Conservation (phyloP, 2,113 vertebrate genomes). For the Syngnathus scovelli region DNA sequence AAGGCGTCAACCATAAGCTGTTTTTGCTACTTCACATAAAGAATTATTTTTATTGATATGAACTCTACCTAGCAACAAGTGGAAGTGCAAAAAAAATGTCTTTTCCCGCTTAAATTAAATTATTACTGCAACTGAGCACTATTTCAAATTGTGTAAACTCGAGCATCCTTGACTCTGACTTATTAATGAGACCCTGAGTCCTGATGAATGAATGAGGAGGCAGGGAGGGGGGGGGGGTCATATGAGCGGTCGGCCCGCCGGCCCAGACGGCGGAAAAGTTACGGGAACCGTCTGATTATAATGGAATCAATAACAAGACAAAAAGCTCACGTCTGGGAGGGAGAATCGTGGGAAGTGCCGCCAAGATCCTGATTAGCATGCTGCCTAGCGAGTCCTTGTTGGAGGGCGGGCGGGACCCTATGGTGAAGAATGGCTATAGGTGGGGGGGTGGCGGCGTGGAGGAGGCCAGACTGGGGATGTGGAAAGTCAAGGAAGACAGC, state of each 20-base stretch:
- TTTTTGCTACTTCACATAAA: not conserved
- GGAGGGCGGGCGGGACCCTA: conserved; percentile 54
- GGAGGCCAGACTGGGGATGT: conserved; percentile 61
- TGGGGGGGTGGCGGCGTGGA: conserved; percentile 44
- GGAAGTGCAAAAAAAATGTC: too few relatives aligned
- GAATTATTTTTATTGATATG: too few relatives aligned
- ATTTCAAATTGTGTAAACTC: conserved; percentile 11
- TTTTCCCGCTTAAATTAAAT: not conserved
- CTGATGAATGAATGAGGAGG: not conserved
- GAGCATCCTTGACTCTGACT: conserved; percentile 9
- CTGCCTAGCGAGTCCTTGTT: conserved; percentile 51
- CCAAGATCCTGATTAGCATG: conserved; percentile 65
- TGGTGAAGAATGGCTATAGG: conserved; percentile 55
- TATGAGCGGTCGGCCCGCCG: conserved; percentile 43
- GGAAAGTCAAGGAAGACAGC: conserved; percentile 68
- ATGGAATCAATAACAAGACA: conserved; percentile 68
- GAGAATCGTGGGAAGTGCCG: conserved; percentile 68
- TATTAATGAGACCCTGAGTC: conserved; percentile 12
- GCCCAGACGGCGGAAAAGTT: conserved; percentile 62
- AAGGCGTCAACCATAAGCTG: not conserved
- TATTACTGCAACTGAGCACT: not conserved
- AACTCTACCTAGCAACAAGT: too few relatives aligned
- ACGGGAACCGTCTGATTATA: conserved; percentile 54
- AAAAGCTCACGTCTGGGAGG: conserved; percentile 63
- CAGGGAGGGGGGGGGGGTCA: not conserved